Conservation (phyloP, 2,113 vertebrate species). For the Amphiprion ocellaris region DNA sequence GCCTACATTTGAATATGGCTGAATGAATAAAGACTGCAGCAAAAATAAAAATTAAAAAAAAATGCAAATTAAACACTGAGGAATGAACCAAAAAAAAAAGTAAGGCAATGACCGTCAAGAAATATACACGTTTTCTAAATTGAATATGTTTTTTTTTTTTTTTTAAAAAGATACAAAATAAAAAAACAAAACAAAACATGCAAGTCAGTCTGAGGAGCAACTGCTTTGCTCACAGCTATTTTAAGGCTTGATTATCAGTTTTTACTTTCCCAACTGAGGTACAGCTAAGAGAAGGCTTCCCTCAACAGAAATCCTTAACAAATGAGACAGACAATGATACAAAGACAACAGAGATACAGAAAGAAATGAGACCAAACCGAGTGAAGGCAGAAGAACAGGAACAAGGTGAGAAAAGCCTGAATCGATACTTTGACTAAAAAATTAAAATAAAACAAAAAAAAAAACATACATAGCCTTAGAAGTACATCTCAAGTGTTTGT, state of each 20-base stretch:
- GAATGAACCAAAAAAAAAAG: constrained; percentile 83
- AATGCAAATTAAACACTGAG: constrained; percentile 69
- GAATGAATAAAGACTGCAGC: constrained; percentile 73
- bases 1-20: constrained; percentile 81
- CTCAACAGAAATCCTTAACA: constrained; percentile 64
- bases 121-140: constrained; percentile 83
- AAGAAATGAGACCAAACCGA: constrained; percentile 60
- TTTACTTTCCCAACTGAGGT: constrained; percentile 63
- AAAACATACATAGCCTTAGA: constrained; percentile 87
- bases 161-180: constrained; percentile 74
- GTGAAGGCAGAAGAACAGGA: constrained; percentile 59
- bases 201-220: constrained; percentile 78
- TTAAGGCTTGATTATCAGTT: constrained; percentile 82
- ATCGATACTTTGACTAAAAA: constrained; percentile 89
- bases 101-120: constrained; percentile 85
- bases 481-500: constrained; percentile 86
- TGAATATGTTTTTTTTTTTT: constrained; percentile 80
- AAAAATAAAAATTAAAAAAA: constrained; percentile 56
- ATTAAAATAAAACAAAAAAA: constrained; percentile 79
- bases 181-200: constrained; percentile 69
- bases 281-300: constrained; percentile 61
- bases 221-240: constrained; percentile 74
- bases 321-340: constrained; percentile 56
- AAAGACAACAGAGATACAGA: constrained; percentile 51
- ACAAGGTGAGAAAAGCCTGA: constrained; percentile 85